Base-by-base conservation (phyloP, 2,797 vertebrate species). In the Erethizon dorsatum region DNA sequence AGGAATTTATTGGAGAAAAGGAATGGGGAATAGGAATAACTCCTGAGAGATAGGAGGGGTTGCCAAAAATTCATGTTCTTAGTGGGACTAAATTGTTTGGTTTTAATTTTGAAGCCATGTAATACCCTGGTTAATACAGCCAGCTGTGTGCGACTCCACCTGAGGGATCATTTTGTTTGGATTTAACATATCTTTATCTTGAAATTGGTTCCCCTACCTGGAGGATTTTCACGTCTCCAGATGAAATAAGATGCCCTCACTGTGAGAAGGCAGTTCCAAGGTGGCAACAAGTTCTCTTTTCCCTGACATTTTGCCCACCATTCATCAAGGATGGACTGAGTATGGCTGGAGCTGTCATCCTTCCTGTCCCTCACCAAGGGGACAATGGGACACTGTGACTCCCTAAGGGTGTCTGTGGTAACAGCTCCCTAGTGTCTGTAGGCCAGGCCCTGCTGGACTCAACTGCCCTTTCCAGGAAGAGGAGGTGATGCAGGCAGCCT, bases 171-270 rank as follows among this genome's bases (percentile, higher is more conserved):
- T 87, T 90, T 89, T 84, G 45, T 59, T 41, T 88, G 61, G 31
- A 28, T 85, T 91, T 95, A 82, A 77, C 28, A 8, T 77, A 86
- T 65, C 26, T 91, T 93, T 96, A 82, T 71, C 37, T 94, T 91
- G 83, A 79, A 96, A 83, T 95, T 90, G 78, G 28, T 88, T 88
- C 56, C 26, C 11, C 50, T 9, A 54, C 28, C 14, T 18, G 80
- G 83, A 96, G 83, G 86, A 87, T 90, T 93, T 93, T 96, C 26
- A 96, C 75, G 41, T 22, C 12, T 94, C 56, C 33, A 79, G 41
- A 56, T 93, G 67, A 88, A 95, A 47, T 2, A 50, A 1, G 77
- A 15, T 92, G 33, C 41, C 45, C 57, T 96, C 14, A 88, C n/a
- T 71, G 33, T 69, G 67, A 63, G 61, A 61, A 90, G 73, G 33